Evolutionary conservation across 2,888 invertebrate genomes (phyloP).

Genomic region (Meganola albula): DNA sequence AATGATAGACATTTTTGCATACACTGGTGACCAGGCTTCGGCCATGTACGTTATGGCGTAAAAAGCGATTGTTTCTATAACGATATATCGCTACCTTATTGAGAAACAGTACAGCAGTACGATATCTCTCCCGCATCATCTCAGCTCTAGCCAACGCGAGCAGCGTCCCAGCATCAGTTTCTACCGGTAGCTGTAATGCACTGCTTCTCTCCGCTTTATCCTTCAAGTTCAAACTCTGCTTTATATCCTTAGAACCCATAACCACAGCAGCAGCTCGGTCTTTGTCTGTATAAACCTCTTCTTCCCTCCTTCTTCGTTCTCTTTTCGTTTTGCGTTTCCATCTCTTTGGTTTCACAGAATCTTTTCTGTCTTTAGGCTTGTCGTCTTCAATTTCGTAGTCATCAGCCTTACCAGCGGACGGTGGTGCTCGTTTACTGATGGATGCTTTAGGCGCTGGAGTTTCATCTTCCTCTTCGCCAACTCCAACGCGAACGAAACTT

Average conservation of each 20-base stretch:
- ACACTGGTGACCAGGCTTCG: too few species aligned
- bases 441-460: conserved; percentile 58
- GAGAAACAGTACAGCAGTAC: conserved; percentile 85
- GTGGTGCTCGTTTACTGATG: conserved; percentile 62
- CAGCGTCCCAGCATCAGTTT: conserved; percentile 86
- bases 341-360: conserved; percentile 53
- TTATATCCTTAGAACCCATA: conserved; percentile 91
- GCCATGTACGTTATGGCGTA: too few species aligned
- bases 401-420: conserved; percentile 44
- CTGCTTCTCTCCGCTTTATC: conserved; percentile 86
- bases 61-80: too few species aligned
- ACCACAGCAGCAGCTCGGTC: conserved; percentile 94
- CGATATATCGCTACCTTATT: too few species aligned
- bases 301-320: conserved; percentile 65
- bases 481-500: conserved; percentile 85
- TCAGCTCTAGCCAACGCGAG: conserved; percentile 86
- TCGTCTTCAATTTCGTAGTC: conserved; percentile 46
- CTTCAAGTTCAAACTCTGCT: conserved; percentile 88
- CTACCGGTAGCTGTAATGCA: conserved; percentile 84
- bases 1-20: too few species aligned
- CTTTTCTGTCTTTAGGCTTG: conserved; percentile 54
- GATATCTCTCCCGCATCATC: conserved; percentile 84
- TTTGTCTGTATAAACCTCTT: conserved; percentile 93
- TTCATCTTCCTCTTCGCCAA: conserved; percentile 76
- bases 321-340: conserved; percentile 56